Conservation (phyloP, 2,888 invertebrate genomes). For the Caenorhabditis sinica region DNA sequence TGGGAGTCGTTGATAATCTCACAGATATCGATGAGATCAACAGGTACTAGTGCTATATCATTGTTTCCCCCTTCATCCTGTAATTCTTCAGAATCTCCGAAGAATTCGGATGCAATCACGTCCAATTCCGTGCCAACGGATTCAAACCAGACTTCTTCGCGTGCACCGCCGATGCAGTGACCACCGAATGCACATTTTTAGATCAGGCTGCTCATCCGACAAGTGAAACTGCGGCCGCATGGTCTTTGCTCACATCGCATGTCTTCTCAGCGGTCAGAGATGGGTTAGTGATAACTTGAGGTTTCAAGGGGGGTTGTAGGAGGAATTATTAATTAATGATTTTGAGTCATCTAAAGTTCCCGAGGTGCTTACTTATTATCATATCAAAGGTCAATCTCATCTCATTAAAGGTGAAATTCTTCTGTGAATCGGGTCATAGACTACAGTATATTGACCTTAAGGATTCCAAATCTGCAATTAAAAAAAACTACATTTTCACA, state of each 20-base stretch:
- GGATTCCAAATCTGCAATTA: too few relatives aligned
- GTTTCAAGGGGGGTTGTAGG: not conserved
- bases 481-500: too few relatives aligned
- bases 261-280: conserved; percentile 78
- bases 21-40: conserved; percentile 72
- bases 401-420: too few relatives aligned
- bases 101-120: conserved; percentile 77
- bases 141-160: conserved; percentile 81
- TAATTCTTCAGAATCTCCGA: conserved; percentile 61
- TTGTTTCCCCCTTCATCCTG: not conserved
- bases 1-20: conserved; percentile 71
- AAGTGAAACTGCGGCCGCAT: conserved; percentile 78
- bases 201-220: conserved; percentile 78
- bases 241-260: conserved; percentile 75
- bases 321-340: not conserved
- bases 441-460: too few relatives aligned
- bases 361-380: too few relatives aligned
- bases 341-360: not conserved
- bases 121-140: conserved; percentile 72
- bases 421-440: too few relatives aligned
- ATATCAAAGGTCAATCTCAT: too few relatives aligned
- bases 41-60: conserved; percentile 25
- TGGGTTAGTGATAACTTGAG: conserved; percentile 62
- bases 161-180: conserved; percentile 79
- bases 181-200: conserved; percentile 80